These are phyloP conservation scores for Syngnathus scovelli DNA, from an alignment of 2,113 vertebrate species.

Conservation along the genomic window DNA sequence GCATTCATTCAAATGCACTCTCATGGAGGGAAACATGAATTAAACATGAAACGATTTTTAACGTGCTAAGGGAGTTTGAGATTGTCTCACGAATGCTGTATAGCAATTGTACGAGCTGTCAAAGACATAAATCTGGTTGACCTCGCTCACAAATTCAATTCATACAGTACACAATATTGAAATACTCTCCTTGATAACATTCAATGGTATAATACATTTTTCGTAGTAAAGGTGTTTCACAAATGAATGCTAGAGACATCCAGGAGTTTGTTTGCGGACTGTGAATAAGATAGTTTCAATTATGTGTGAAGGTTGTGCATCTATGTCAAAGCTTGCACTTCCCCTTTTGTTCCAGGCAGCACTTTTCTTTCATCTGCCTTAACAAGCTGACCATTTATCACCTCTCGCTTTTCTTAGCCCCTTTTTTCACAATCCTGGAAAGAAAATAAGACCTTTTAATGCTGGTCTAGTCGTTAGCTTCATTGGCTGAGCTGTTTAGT, in stretches of 20 bases:
- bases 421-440: constrained; percentile 27
- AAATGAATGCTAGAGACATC: background rate
- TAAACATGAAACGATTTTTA: background rate
- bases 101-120: constrained; percentile 21
- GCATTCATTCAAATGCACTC: background rate
- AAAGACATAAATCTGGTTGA: background rate
- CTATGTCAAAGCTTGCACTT: constrained; percentile 15
- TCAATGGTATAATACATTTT: too few species aligned
- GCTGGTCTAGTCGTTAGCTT: constrained; percentile 33
- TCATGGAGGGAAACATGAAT: background rate
- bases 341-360: constrained; percentile 23
- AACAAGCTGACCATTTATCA: constrained; percentile 28
- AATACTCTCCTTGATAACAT: too few species aligned
- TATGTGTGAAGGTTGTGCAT: constrained; percentile 16
- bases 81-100: background rate
- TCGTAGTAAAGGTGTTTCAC: background rate
- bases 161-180: background rate
- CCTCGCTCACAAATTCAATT: too few species aligned
- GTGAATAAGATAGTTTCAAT: too few species aligned
- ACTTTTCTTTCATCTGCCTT: constrained; percentile 19
- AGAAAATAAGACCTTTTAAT: constrained; percentile 40
- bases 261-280: too few species aligned
- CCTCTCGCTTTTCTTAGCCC: background rate
- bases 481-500: constrained; percentile 30
- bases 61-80: background rate